Evolutionary conservation across 2,113 vertebrate species (phyloP), one percentile per base, ranked within the genome.

Genomic region (Chroicocephalus ridibundus): DNA sequence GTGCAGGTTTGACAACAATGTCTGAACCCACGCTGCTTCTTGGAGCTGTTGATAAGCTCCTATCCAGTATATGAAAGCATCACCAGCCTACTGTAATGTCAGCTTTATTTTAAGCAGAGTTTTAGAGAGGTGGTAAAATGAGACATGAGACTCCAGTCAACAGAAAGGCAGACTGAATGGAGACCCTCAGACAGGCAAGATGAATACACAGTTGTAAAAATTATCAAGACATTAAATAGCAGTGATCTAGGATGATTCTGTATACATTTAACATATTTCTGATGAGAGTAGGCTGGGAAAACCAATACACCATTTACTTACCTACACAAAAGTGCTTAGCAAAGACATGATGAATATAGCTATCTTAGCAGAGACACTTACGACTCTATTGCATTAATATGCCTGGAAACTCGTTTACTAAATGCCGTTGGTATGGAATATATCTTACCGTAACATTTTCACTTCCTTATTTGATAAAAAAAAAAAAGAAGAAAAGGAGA

Each of bases 231-330:
- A 80, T 82, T 82, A 93, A 94, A 77, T 8, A 82, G 70, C 62
- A 91, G 44, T 36, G 19, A 88, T 80, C 66, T 80, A 69, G 81
- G 62, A 68, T 66, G 47, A 51, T 76, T 89, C 81, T 82, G 18
- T n/a, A 49, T 58, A 44, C n/a, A 40, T 84, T 57, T 52, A 90
- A 60, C 49, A 84, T 5, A 91, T n/a, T 93, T 69, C 76, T 90
- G 40, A 87, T 88, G 27, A 77, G 16, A 69, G 57, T 51, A 78
- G 74, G 13, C 16, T 75, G 25, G 46, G 55, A 91, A 93, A 95
- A 88, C 44, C 97, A 96, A 94, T 54, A 93, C 5, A 92, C 46
- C 20, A 76, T 88, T 95, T 88, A 82, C 38, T 87, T 87, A 87
- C 47, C 60, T 90, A 10, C n/a, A 76, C 27, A 93, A 61, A 19